These are phyloP conservation scores for Myotis daubentonii DNA, from an alignment of 2,797 vertebrate genomes.

Conservation along the genomic window DNA sequence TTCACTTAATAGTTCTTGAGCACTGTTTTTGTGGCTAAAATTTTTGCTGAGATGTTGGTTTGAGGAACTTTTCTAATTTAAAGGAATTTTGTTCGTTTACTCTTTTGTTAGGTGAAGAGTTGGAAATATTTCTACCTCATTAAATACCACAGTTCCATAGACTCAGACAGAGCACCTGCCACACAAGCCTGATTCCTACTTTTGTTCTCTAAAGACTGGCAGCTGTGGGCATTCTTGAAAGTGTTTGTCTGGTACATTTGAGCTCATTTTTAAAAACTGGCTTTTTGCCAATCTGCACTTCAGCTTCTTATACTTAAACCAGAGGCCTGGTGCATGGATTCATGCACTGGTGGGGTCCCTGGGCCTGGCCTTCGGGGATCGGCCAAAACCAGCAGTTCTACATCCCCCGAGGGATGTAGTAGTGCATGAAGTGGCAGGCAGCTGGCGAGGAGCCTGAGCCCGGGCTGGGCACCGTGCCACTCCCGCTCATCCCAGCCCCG, in stretches of 20 bases:
- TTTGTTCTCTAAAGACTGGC: background rate
- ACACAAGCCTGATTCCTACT: background rate
- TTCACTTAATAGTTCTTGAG: background rate
- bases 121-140: conserved; percentile 46
- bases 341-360: too few relatives aligned
- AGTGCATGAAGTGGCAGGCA: too few relatives aligned
- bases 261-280: background rate
- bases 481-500: too few relatives aligned
- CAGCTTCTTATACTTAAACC: conserved; percentile 15
- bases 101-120: background rate
- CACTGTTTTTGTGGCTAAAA: background rate
- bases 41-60: background rate
- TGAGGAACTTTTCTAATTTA: background rate
- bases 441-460: too few relatives aligned
- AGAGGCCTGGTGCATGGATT: too few relatives aligned
- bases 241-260: background rate
- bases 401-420: too few relatives aligned
- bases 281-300: background rate
- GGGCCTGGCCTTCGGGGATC: too few relatives aligned
- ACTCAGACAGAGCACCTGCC: background rate
- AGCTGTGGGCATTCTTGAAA: conserved; percentile 2
- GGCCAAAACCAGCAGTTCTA: too few relatives aligned
- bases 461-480: too few relatives aligned
- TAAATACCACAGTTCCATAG: conserved; percentile 11
- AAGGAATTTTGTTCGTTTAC: background rate